phyloP scores from a whole-genome alignment of 2,113 vertebrate species.

The Spizaetus ornatus region DNA sequence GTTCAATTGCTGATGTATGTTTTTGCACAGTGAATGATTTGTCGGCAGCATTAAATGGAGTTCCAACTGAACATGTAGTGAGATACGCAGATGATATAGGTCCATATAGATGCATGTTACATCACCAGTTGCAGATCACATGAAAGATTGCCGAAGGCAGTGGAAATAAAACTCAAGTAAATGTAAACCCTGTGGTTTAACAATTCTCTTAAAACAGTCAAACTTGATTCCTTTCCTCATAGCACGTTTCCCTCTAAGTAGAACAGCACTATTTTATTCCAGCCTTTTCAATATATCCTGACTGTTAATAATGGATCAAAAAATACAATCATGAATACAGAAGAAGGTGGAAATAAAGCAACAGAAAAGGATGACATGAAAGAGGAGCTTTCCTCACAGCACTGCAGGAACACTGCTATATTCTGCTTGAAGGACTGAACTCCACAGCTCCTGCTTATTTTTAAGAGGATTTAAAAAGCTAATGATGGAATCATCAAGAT shows the following conservation, averaged over 20 bases:
- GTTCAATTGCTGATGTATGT: not conserved
- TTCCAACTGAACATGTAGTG: not conserved
- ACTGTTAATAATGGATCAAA: slow-evolving; percentile 29
- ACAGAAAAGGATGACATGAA: not conserved
- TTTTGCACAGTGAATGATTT: slow-evolving; percentile 26
- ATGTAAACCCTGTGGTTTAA: not conserved
- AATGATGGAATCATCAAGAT: slow-evolving; percentile 1
- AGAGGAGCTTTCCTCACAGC: not conserved
- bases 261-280: not conserved
- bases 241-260: not conserved
- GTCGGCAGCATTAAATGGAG: not conserved
- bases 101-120: not conserved
- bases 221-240: not conserved
- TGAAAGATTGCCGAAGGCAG: not conserved
- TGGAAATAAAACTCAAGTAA: not conserved
- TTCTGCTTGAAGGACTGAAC: not conserved
- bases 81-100: not conserved
- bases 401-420: not conserved
- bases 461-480: slow-evolving; percentile 52
- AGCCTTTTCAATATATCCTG: not conserved
- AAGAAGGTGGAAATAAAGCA: slow-evolving; percentile 14
- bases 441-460: slow-evolving; percentile 22
- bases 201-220: not conserved
- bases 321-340: not conserved
- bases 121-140: not conserved